A percentile compares a stretch with the other conserved stretches of the same genome.
Evolutionary conservation across 2,113 vertebrate species (phyloP).

Genomic region (Phyllopteryx taeniolatus): DNA sequence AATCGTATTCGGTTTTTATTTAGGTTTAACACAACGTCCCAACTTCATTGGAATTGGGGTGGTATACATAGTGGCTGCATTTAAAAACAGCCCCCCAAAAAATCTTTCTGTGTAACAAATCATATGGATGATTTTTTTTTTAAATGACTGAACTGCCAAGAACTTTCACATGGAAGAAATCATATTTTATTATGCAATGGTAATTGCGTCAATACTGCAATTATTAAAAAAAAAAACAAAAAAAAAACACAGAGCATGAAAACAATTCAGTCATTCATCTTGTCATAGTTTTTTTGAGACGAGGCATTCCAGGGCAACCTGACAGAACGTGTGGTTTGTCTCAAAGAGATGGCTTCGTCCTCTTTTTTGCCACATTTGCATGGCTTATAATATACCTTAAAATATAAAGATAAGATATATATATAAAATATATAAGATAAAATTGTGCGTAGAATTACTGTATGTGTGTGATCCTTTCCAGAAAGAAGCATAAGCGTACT

Average conservation of each 20-base stretch:
- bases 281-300: conserved; percentile 4
- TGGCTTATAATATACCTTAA: background rate
- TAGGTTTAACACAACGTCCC: no score
- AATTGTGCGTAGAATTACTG: background rate
- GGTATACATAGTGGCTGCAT: background rate
- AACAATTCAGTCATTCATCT: background rate
- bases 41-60: no score
- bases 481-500: background rate
- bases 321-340: conserved; percentile 1
- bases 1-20: no score
- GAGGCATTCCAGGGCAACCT: conserved; percentile 17
- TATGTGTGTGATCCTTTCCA: background rate
- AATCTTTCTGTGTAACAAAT: background rate
- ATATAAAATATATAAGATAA: no score
- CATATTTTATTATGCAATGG: conserved; percentile 24
- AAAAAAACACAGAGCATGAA: background rate
- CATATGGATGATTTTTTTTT: background rate
- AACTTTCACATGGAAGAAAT: conserved; percentile 22
- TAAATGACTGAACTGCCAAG: background rate
- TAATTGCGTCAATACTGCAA: conserved; percentile 14
- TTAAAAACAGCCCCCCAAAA: background rate
- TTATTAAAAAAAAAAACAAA: no score
- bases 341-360: background rate
- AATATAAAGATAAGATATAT: no score
- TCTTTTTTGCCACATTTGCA: background rate